phyloP scores from a whole-genome alignment of 1,140 invertebrate species.

The Nymphalis io region DNA sequence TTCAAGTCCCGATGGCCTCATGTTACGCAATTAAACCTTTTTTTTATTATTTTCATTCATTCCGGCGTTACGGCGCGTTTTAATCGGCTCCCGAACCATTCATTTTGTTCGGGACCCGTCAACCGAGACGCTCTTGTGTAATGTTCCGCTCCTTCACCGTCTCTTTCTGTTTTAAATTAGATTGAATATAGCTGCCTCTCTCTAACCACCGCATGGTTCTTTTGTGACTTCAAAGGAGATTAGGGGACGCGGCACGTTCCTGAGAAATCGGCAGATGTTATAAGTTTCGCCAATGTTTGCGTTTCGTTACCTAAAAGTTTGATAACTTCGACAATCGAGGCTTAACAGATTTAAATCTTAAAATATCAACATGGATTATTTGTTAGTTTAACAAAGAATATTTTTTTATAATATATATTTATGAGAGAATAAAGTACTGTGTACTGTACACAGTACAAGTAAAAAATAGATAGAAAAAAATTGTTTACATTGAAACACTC shows the following conservation, averaged over 20 bases:
- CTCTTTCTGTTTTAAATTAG: slow-evolving; percentile 37
- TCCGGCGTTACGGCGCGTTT: slow-evolving; percentile 66
- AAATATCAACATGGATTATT: slow-evolving; percentile 4
- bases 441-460: too few species aligned
- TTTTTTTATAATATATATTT: too few species aligned
- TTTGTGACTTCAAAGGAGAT: slow-evolving; percentile 66
- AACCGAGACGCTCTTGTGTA: slow-evolving; percentile 71
- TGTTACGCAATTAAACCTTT: slow-evolving; percentile 65
- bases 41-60: slow-evolving; percentile 68
- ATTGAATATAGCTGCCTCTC: slow-evolving; percentile 39
- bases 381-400: neutral
- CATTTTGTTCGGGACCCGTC: slow-evolving; percentile 74
- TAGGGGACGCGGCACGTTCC: slow-evolving; percentile 73
- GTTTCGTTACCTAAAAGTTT: slow-evolving; percentile 52
- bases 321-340: slow-evolving; percentile 54
- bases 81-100: slow-evolving; percentile 70
- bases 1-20: slow-evolving; percentile 48
- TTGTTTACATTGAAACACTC: too few species aligned
- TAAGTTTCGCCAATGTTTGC: slow-evolving; percentile 62
- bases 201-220: slow-evolving; percentile 57
- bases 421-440: too few species aligned
- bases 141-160: slow-evolving; percentile 61
- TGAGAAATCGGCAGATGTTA: slow-evolving; percentile 76
- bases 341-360: slow-evolving; percentile 31
- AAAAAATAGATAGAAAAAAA: too few species aligned